These are phyloP conservation scores for Pteronotus mesoamericanus DNA, from an alignment of 2,797 vertebrate genomes.

Conservation along the genomic window DNA sequence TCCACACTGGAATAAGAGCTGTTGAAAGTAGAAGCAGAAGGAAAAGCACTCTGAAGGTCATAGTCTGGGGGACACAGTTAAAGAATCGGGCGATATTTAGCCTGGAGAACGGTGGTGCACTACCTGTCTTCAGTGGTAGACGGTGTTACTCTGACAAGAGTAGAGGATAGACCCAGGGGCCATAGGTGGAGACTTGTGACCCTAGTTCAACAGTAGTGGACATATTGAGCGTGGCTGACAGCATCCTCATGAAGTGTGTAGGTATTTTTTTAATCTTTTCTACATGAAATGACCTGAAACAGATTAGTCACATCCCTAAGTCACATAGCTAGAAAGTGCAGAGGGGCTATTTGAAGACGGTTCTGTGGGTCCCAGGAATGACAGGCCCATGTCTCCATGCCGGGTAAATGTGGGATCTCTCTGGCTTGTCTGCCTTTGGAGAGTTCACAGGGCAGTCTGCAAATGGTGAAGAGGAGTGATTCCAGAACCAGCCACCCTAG, in stretches of 20 bases:
- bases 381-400: neutral
- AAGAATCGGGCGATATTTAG: neutral
- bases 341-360: neutral
- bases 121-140: neutral
- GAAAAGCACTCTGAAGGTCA: neutral
- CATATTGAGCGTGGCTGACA: neutral
- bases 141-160: neutral
- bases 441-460: neutral
- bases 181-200: neutral
- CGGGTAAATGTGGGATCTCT: neutral
- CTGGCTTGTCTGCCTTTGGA: neutral
- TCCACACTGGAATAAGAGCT: neutral
- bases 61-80: neutral
- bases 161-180: neutral
- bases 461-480: neutral
- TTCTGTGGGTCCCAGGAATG: neutral
- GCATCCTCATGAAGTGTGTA: neutral
- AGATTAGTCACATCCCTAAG: neutral
- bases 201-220: neutral
- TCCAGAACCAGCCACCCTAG: neutral
- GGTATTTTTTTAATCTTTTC: neutral
- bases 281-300: neutral
- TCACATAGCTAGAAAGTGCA: neutral
- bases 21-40: neutral
- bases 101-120: neutral